Conservation (phyloP, 2,888 invertebrate species). For the Laspeyria flexula region DNA sequence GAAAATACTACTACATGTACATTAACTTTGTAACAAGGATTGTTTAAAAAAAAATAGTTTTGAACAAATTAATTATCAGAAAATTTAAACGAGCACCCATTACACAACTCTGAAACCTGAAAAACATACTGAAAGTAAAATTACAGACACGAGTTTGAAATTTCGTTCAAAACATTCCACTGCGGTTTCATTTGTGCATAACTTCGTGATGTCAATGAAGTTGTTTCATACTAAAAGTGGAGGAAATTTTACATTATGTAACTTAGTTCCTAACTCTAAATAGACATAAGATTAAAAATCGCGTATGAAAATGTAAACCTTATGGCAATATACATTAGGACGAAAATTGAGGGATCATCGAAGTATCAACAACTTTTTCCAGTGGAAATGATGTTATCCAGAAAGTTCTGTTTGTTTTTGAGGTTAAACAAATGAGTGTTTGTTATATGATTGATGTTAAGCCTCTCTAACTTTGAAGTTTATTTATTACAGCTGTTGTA, state of each 20-base stretch:
- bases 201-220: constrained; percentile 5
- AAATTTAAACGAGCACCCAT: background rate
- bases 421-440: background rate
- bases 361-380: background rate
- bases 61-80: background rate
- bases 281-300: no score
- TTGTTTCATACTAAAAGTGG: constrained; percentile 1
- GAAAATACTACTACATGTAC: no score
- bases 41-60: no score
- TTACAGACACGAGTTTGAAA: constrained; percentile 10
- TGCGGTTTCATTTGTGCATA: constrained; percentile 15
- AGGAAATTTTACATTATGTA: background rate
- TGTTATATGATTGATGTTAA: background rate
- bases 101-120: constrained; percentile 18
- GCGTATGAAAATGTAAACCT: no score
- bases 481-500: no score
- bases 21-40: no score
- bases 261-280: no score
- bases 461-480: background rate
- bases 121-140: constrained; percentile 16
- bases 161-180: constrained; percentile 23
- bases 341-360: background rate
- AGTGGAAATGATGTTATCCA: background rate
- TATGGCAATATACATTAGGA: no score
- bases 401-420: background rate